Evolutionary conservation across 35 echinoderm and acorn worm species (phyloP).

Genomic region (Holothuria glaberrima): DNA sequence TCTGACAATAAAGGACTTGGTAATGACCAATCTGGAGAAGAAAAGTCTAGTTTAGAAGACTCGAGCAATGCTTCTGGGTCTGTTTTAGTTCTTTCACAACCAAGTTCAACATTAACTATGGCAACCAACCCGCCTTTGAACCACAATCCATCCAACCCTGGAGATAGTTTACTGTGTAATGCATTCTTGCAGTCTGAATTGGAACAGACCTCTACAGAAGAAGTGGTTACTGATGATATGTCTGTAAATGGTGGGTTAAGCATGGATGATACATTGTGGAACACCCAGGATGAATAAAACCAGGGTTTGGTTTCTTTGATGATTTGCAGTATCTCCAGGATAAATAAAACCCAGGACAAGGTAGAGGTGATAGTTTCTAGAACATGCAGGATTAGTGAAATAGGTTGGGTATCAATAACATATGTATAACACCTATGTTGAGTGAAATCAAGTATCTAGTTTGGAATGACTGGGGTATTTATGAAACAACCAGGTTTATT

Average conservation of each 20-base stretch:
- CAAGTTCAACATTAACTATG: slow-evolving; percentile 23
- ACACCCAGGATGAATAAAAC: slow-evolving; percentile 33
- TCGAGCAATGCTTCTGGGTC: neutral
- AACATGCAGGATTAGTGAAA: too few relatives aligned
- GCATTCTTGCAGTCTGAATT: slow-evolving; percentile 74
- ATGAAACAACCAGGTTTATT: too few relatives aligned
- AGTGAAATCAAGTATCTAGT: too few relatives aligned
- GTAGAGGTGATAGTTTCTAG: too few relatives aligned
- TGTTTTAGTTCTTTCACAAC: slow-evolving; percentile 18
- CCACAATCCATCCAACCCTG: slow-evolving; percentile 56
- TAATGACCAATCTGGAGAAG: slow-evolving; percentile 35
- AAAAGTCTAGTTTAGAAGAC: slow-evolving; percentile 46
- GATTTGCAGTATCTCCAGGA: neutral
- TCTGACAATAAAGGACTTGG: slow-evolving; percentile 8
- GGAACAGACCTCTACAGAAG: slow-evolving; percentile 40
- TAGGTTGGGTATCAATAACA: too few relatives aligned
- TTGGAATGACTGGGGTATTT: too few relatives aligned
- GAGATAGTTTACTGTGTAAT: slow-evolving; percentile 66
- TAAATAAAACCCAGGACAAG: too few relatives aligned
- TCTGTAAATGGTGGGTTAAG: slow-evolving; percentile 9
- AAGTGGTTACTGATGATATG: slow-evolving; percentile 43
- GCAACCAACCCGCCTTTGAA: slow-evolving; percentile 59
- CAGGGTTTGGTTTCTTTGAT: neutral
- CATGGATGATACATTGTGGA: slow-evolving; percentile 28
- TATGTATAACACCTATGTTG: too few relatives aligned